phyloP scores from a whole-genome alignment of 2,797 vertebrate genomes.

The Geotria australis region DNA sequence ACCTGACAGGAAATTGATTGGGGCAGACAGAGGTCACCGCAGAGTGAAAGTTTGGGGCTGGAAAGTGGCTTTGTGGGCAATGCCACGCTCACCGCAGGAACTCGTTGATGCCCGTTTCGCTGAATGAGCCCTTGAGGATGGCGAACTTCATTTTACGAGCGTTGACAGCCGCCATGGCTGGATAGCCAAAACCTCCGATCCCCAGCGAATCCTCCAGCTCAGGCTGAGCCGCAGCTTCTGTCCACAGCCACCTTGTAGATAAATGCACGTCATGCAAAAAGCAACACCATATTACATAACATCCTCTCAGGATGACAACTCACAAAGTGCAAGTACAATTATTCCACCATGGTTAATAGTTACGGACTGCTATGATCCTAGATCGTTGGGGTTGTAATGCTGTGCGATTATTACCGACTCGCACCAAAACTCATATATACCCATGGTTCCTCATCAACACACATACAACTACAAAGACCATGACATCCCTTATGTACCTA shows the following conservation, averaged over 20 bases:
- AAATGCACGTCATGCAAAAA: not conserved
- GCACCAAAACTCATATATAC: too few relatives aligned
- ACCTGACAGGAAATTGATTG: not conserved
- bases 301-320: not conserved
- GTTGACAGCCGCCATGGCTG: constrained; percentile 83
- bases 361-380: not conserved
- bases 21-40: too few relatives aligned
- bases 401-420: not conserved
- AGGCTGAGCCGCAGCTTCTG: constrained; percentile 55
- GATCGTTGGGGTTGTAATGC: not conserved
- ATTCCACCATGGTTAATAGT: not conserved
- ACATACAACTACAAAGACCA: too few relatives aligned
- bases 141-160: constrained; percentile 85
- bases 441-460: too few relatives aligned
- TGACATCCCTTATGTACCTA: too few relatives aligned
- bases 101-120: constrained; percentile 73
- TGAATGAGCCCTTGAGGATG: constrained; percentile 74
- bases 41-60: too few relatives aligned
- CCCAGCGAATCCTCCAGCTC: constrained; percentile 51
- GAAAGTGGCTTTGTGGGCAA: too few relatives aligned
- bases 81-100: constrained; percentile 43
- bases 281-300: not conserved
- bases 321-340: not conserved
- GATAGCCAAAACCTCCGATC: constrained; percentile 80
- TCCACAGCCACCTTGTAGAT: constrained; percentile 55